Conservation (phyloP, 2,113 vertebrate species). For the Embiotoca jacksoni region DNA sequence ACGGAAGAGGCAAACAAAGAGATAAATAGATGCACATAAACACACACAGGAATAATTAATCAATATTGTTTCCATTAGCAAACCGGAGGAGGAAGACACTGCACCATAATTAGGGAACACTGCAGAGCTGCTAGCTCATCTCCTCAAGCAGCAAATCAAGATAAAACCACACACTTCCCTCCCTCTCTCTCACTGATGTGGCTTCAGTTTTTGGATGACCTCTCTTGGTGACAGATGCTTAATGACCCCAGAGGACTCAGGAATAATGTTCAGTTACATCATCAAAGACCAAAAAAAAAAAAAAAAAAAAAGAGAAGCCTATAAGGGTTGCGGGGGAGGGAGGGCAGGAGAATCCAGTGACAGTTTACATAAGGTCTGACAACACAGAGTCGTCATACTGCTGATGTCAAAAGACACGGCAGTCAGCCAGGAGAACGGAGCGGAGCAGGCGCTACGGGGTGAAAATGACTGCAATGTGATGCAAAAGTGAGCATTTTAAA, state of each 20-base stretch:
- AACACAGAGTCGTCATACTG: constrained; percentile 52
- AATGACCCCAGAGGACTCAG: constrained; percentile 41
- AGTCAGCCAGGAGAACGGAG: background rate
- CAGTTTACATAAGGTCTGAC: constrained; percentile 68
- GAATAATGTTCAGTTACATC: constrained; percentile 55
- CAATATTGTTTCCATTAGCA: constrained; percentile 77
- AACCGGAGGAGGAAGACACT: constrained; percentile 62
- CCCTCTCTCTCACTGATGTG: constrained; percentile 16
- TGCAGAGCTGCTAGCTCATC: constrained; percentile 62
- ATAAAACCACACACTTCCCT: constrained; percentile 32
- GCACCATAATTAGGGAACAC: constrained; percentile 68
- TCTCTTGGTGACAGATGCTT: constrained; percentile 33
- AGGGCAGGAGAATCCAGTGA: constrained; percentile 47
- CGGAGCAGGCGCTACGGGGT: background rate
- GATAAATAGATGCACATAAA: constrained; percentile 14
- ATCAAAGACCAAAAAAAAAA: constrained; percentile 31
- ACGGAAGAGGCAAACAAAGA: constrained; percentile 38
- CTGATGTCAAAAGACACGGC: constrained; percentile 49
- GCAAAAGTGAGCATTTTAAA: constrained; percentile 4
- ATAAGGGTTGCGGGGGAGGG: background rate
- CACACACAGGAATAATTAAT: constrained; percentile 63
- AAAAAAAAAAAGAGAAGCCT: constrained; percentile 8
- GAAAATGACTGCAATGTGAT: background rate
- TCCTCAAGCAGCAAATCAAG: constrained; percentile 54
- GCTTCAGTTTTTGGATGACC: constrained; percentile 37